These are phyloP conservation scores for Erebia epiphron DNA, from an alignment of 2,888 invertebrate species.

Conservation along the genomic window DNA sequence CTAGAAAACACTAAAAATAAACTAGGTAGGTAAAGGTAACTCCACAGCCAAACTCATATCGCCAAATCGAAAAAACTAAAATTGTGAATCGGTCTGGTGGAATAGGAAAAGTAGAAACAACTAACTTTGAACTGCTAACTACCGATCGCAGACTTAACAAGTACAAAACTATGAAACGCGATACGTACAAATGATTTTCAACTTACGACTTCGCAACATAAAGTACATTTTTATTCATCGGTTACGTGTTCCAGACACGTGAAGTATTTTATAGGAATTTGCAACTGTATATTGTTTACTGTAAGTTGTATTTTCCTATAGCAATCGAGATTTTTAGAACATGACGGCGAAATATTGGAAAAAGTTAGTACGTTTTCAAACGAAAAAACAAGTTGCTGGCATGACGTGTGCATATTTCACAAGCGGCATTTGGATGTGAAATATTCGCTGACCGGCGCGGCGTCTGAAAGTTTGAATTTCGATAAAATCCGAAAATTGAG, in stretches of 20 bases:
- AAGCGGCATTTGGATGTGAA: conserved; percentile 27
- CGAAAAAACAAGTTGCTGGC: conserved; percentile 28
- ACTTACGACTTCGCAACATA: background rate
- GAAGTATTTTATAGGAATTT: background rate
- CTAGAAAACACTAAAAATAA: conserved; percentile 1
- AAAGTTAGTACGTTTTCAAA: conserved; percentile 27
- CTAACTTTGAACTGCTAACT: conserved; percentile 22
- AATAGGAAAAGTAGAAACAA: conserved; percentile 28
- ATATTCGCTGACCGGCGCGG: conserved; percentile 18
- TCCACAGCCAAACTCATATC: conserved; percentile 9
- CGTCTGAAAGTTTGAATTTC: conserved; percentile 5
- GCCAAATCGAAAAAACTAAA: conserved; percentile 6
- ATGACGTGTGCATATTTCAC: conserved; percentile 25
- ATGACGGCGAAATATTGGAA: conserved; percentile 23
- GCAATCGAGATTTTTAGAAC: background rate
- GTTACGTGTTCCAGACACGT: background rate
- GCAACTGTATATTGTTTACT: background rate
- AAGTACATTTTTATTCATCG: conserved; percentile 10
- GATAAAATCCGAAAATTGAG: background rate
- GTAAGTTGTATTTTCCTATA: conserved; percentile 17
- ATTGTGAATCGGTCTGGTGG: conserved; percentile 21
- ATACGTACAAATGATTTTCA: conserved; percentile 10
- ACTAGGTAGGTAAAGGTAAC: background rate
- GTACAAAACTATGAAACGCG: background rate
- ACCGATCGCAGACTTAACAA: background rate